These are phyloP conservation scores for Acanthosepion esculentum DNA, from an alignment of 2,888 invertebrate species.

Conservation along the genomic window DNA sequence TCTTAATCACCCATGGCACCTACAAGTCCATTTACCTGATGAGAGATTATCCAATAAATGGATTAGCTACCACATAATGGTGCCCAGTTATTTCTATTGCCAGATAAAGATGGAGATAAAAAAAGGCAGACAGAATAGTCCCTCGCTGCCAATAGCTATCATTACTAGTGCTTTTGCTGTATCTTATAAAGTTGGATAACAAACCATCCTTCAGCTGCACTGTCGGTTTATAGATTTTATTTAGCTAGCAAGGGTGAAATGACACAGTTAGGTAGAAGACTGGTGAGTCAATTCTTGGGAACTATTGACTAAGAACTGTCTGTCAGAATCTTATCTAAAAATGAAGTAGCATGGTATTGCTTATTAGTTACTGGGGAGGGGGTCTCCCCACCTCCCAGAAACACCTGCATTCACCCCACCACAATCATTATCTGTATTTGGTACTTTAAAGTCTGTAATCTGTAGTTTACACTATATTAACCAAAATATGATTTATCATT, in stretches of 20 bases:
- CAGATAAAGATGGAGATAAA: not conserved
- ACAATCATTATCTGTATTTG: not conserved
- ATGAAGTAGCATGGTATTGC: not conserved
- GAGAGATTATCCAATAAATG: not conserved
- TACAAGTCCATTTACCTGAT: not conserved
- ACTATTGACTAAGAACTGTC: slow-evolving; percentile 2
- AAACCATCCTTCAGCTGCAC: slow-evolving; percentile 33
- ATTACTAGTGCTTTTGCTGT: not conserved
- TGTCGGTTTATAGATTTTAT: not conserved
- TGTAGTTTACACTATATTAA: not conserved
- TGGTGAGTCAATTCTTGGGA: not conserved
- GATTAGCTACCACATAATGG: not conserved
- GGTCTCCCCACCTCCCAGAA: not conserved
- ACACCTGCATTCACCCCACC: not conserved
- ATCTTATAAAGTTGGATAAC: not conserved
- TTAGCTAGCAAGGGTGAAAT: not conserved
- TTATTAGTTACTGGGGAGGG: not conserved
- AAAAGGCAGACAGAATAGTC: not conserved
- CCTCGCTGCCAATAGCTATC: not conserved
- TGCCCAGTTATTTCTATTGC: not conserved
- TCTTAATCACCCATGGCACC: not conserved
- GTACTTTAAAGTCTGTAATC: not conserved
- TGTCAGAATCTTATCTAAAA: not conserved
- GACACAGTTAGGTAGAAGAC: not conserved
- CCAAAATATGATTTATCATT: not conserved